Base-by-base conservation (phyloP, 2,888 invertebrate genomes). In the Reticulitermes lucifugus region DNA sequence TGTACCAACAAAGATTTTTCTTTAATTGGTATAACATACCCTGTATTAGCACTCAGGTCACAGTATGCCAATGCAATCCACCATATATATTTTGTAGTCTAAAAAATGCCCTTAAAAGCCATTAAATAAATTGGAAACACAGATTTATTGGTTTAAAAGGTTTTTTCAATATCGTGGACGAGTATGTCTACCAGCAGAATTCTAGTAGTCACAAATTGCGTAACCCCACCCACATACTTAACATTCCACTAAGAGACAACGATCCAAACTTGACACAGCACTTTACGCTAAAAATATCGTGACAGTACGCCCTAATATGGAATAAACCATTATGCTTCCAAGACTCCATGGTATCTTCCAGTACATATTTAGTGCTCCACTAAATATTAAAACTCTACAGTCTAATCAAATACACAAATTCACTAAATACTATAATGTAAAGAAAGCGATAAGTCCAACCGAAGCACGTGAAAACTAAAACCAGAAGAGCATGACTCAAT, bases 401-500 rank as follows among this genome's bases (percentile, higher is more conserved):
- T 77, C 3, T 41, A 41, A 35, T 41, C 41, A 14, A 73, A 35
- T 6, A 73, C 0, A n/a, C 21, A 41, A 12, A 70, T 9, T 29
- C 73, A 73, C 41, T 73, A 73, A 41, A 73, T 10, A 35, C 46
- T 12, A 46, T 4, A n/a, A 6, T 46, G 29, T 6, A 46, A 77
- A 10, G 46, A 10, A 14, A 12, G 22, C n/a, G 14, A 77, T 7
- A 77, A 9, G 1, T 21, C 22, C 21, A 51, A 77, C 46, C 22
- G 77, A 51, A 51, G 29, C 77, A 46, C n/a, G 7, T 41, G 41
- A 10, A 46, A 46, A 46, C 77, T 77, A 5, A 43, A 22, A 77
- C 46, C 43, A 46, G 10, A 81, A 43, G 21, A 70, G 81, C 81
- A 81, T 81, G 81, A 81, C 81, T 81, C 43, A 81, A 70, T 81